These are phyloP conservation scores for Drosophila paucipuncta DNA, from an alignment of 2,888 invertebrate genomes.

Conservation along the genomic window DNA sequence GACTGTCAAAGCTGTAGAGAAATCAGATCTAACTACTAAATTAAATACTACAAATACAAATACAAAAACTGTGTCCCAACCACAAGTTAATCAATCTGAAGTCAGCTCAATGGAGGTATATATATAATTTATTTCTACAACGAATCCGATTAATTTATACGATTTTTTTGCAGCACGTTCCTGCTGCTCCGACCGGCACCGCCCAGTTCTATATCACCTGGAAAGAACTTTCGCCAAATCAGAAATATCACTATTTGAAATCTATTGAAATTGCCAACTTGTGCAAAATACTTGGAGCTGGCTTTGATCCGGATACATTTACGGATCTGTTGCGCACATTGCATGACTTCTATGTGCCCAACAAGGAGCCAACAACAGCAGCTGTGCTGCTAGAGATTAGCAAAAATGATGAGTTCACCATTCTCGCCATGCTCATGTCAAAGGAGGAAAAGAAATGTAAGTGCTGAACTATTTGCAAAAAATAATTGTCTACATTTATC, in stretches of 20 bases:
- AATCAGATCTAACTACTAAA: not conserved
- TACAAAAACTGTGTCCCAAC: not conserved
- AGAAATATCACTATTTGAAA: slow-evolving; percentile 84
- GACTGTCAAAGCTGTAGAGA: not conserved
- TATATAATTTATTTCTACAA: not conserved
- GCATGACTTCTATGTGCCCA: slow-evolving; percentile 77
- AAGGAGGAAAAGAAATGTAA: slow-evolving; percentile 79
- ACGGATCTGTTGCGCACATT: slow-evolving; percentile 77
- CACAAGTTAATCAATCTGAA: slow-evolving; percentile 3
- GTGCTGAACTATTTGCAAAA: not conserved
- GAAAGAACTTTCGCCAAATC: slow-evolving; percentile 80
- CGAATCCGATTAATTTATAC: not conserved
- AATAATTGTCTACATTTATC: not conserved
- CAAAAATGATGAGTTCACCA: slow-evolving; percentile 81
- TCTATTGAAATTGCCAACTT: slow-evolving; percentile 78
- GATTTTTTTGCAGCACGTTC: slow-evolving; percentile 63
- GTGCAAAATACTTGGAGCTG: slow-evolving; percentile 83
- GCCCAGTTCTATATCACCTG: slow-evolving; percentile 84
- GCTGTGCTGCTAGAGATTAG: slow-evolving; percentile 79
- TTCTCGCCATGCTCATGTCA: slow-evolving; percentile 83
- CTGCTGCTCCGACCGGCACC: slow-evolving; percentile 78
- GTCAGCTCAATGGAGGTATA: slow-evolving; percentile 36
- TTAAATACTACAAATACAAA: not conserved
- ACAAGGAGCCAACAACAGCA: slow-evolving; percentile 72
- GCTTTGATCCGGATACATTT: slow-evolving; percentile 83